Evolutionary conservation across 2,888 invertebrate species (phyloP), one percentile per base, ranked within the genome.

Genomic region (Cartodere bifasciata): DNA sequence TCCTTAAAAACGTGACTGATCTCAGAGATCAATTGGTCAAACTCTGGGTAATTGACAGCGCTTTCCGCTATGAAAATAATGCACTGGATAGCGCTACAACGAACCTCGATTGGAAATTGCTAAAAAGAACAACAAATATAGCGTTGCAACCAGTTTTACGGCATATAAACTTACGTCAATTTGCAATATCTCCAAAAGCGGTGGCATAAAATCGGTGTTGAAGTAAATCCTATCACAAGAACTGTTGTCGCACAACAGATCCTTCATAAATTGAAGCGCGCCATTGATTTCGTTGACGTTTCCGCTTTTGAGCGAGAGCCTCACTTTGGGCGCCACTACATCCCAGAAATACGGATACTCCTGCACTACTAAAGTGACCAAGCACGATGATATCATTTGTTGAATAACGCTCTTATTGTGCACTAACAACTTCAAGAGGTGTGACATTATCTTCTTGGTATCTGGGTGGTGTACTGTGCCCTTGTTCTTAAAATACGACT

Each of bases 171-270:
- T 28, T 28, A 38, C 38, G 15, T 39, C 35, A 30, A 37, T 27
- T 35, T 33, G 39, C 14, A 45, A 36, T 6, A 47, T 35, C 16
- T 33, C 37, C 13, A 46, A 29, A 4, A 47, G 25, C 5, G 40
- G 36, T 24, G 44, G 41, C 21, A 47, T 41, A 31, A 39, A 46
- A 16, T 43, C 45, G 7, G 39, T 29, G 2, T 36, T 34, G 22
- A 44, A 37, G 12, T 34, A 34, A 32, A 32, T 31, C 13, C 32
- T 29, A 5, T 31, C 29, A n/a, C 23, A 28, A n/a, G 30, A 32
- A 13, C 36, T 37, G 12, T 33, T 24, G 15, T 32, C 34, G 32
- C 36, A 31, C 4, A 41, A 42, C 2, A 43, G 34, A 23, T 44
- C 34, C 14, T 41, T 31, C 31, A 47, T 33, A 13, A 47, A 43